Evolutionary conservation across 2,113 vertebrate genomes (phyloP), one percentile per base, ranked within the genome.

Genomic region (Sturnira hondurensis): DNA sequence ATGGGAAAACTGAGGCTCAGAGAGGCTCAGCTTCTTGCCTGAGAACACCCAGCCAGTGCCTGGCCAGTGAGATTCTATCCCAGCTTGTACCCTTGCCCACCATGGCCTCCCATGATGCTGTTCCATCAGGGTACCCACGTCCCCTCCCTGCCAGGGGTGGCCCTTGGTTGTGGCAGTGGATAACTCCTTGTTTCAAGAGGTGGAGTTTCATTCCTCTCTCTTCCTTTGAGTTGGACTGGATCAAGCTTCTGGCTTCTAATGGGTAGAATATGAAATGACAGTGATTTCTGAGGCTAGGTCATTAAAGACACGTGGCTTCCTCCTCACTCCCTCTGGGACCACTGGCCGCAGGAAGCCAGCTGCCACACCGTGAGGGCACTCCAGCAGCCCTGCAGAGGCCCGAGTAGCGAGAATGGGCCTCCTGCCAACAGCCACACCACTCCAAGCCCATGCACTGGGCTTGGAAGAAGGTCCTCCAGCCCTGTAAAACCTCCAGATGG

Each of bases 401-500:
- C 15, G 1, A 0, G 0, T 0, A 2, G 54, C 4, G 16, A 73
- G 80, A 70, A 11, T 6, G 63, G 43, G 45, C 7, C 63, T 24
- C 31, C 63, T 38, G 38, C 41, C n/a, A 10, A 10, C 0, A 74
- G 73, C 63, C 33, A 43, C n/a, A 2, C 2, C 52, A 7, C n/a
- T n/a, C n/a, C n/a, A n/a, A n/a, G n/a, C n/a, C n/a, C n/a, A n/a
- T n/a, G n/a, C n/a, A n/a, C 68, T 7, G 33, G 36, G 43, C 78
- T 9, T n/a, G 38, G 11, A 41, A 41, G 20, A 2, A 4, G 61
- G 17, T 4, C 12, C 36, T 94, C 80, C 31, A 24, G 31, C 43
- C 26, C 67, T 5, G 0, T 1, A 11, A 2, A 54, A n/a, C 31
- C 74, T 76, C 43, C 36, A 4, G 43, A 36, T 47, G 68, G 41